Evolutionary conservation across 2,888 invertebrate genomes (phyloP), one percentile per base, ranked within the genome.

Genomic region (Nasonia oneida): DNA sequence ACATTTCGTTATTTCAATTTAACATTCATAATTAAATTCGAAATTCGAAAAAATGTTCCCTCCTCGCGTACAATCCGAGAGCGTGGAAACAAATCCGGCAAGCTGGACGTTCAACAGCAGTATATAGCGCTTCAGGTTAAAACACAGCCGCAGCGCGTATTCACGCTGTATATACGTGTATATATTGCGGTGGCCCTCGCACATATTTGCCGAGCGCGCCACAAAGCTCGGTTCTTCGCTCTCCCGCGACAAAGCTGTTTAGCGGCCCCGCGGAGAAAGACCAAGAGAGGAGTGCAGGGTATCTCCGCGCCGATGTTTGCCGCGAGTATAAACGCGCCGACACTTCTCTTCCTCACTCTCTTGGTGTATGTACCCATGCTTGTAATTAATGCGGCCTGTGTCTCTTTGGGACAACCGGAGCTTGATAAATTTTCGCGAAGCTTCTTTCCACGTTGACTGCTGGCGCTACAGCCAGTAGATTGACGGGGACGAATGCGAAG

Each of bases 351-450:
- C 42, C 23, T 37, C 23, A 61, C 8, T 47, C 33, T 5, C 53
- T 73, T 15, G 67, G 80, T 67, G 67, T 80, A 79, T 67, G 78
- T 84, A 84, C 67, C 39, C 64, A 50, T 50, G 53, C 37, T 33
- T 75, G 79, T 84, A 84, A 84, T 84, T 84, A 84, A 84, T 80
- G 84, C 12, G 1, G 12, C 47, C 73, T n/a, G 53, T 14, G 53
- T 39, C 75, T 39, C 67, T 80, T 80, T 75, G 84, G 53, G 42
- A 15, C 50, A 5, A 47, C 57, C 14, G 50, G 12, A 0, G 37
- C 74, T 74, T 79, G 79, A 84, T 74, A 74, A 79, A 50, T 84
- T 74, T 83, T 12, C 53, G 50, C 39, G 14, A 15, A 2, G 29
- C 37, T n/a, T 37, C 12, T 57, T 82, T 70, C 82, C 3, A 3